Evolutionary conservation across 2,113 vertebrate species (phyloP).

Genomic region (Phaethon lepturus): DNA sequence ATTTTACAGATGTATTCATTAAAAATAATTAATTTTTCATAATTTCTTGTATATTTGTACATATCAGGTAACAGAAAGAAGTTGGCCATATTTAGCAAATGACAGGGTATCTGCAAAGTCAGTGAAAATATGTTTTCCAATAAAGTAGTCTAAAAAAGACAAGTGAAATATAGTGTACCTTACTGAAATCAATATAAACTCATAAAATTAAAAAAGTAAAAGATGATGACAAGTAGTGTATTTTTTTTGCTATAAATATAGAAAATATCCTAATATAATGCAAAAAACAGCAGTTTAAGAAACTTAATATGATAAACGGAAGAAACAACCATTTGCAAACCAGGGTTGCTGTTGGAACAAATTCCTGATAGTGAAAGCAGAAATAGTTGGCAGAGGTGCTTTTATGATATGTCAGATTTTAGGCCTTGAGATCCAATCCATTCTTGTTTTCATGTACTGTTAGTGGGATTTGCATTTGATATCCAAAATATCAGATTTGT

Average conservation of each 20-base stretch:
- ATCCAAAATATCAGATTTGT: slow-evolving; percentile 3
- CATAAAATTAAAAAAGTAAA: neutral
- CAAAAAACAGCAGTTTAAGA: neutral
- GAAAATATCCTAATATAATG: neutral
- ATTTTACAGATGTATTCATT: neutral
- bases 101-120: neutral
- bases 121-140: neutral
- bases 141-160: neutral
- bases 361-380: neutral
- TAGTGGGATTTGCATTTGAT: neutral
- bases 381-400: neutral
- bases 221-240: neutral
- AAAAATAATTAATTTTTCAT: neutral
- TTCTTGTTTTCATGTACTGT: neutral
- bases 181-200: neutral
- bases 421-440: neutral
- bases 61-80: neutral
- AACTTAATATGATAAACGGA: neutral
- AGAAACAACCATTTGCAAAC: neutral
- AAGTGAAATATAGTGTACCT: neutral
- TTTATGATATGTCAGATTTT: neutral
- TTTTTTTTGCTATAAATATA: neutral
- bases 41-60: neutral
- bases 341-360: neutral
- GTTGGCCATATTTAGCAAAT: neutral